Conservation (phyloP, 2,113 vertebrate genomes). For the Elephantulus edwardii region DNA sequence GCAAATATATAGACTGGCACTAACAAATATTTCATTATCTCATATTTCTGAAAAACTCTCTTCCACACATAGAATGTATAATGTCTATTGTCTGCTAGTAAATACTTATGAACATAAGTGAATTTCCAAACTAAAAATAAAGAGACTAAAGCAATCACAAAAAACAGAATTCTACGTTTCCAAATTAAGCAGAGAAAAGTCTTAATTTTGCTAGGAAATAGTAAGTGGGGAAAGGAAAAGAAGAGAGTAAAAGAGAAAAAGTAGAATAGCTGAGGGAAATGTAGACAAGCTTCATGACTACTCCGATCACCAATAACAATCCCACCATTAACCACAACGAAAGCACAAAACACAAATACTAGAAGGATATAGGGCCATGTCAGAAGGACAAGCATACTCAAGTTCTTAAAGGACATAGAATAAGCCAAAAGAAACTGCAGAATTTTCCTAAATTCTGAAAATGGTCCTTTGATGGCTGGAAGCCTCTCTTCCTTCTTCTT, state of each 20-base stretch:
- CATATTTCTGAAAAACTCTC: conserved; percentile 90
- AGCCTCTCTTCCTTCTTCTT: conserved; percentile 92
- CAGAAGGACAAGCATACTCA: conserved; percentile 81
- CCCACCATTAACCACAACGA: conserved; percentile 90
- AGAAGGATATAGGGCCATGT: conserved; percentile 91
- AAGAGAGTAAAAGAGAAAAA: conserved; percentile 91
- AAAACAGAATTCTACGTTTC: conserved; percentile 86
- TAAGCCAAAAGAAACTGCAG: conserved; percentile 86
- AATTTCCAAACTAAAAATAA: conserved; percentile 94
- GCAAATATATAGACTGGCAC: conserved; percentile 93
- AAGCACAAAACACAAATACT: conserved; percentile 84
- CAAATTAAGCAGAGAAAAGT: conserved; percentile 87
- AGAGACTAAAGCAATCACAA: conserved; percentile 75
- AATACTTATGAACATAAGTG: conserved; percentile 93
- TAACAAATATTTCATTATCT: conserved; percentile 89
- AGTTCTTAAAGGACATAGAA: conserved; percentile 78
- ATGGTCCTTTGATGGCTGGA: conserved; percentile 79
- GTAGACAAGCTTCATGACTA: conserved; percentile 93
- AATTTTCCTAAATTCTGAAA: conserved; percentile 83
- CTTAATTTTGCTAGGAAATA: conserved; percentile 85
- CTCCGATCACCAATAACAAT: conserved; percentile 94
- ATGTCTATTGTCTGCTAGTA: conserved; percentile 97
- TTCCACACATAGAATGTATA: conserved; percentile 97
- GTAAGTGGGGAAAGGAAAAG: conserved; percentile 89
- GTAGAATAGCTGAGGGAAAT: conserved; percentile 96